A percentile compares a stretch with the other conserved stretches of the same genome.
Evolutionary conservation across 2,888 invertebrate species (phyloP).

Genomic region (Gari tellinella): DNA sequence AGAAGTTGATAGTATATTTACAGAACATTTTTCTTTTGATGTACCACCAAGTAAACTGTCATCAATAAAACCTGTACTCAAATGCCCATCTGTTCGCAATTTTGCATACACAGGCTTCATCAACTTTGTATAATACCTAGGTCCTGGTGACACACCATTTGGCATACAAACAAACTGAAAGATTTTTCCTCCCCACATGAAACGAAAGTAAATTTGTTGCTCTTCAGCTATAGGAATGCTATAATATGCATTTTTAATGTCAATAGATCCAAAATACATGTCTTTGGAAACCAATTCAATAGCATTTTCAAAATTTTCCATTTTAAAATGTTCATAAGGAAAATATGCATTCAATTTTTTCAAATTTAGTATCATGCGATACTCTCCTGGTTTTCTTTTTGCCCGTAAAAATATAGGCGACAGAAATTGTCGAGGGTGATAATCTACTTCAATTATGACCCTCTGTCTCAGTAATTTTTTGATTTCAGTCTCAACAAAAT

Average conservation of each 20-base stretch:
- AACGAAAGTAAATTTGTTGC: slow-evolving; percentile 36
- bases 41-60: slow-evolving; percentile 40
- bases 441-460: slow-evolving; percentile 5
- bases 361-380: slow-evolving; percentile 45
- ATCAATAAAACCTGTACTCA: slow-evolving; percentile 57
- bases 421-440: slow-evolving; percentile 1
- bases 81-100: slow-evolving; percentile 37
- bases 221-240: slow-evolving; percentile 33
- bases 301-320: slow-evolving; percentile 55
- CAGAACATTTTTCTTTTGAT: slow-evolving; percentile 22
- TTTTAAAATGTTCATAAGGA: slow-evolving; percentile 51
- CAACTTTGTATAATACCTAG: slow-evolving; percentile 57
- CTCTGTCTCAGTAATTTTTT: neutral
- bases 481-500: slow-evolving; percentile 9
- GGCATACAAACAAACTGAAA: slow-evolving; percentile 42
- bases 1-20: slow-evolving; percentile 15
- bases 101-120: slow-evolving; percentile 55
- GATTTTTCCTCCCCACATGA: slow-evolving; percentile 43
- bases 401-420: slow-evolving; percentile 27
- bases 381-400: slow-evolving; percentile 48
- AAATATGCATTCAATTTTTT: slow-evolving; percentile 43
- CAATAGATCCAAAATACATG: slow-evolving; percentile 35
- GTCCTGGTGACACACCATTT: slow-evolving; percentile 48
- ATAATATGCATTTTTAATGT: slow-evolving; percentile 49
- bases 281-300: slow-evolving; percentile 37